These are phyloP conservation scores for Scrobipalpa atriplicella DNA, from an alignment of 2,888 invertebrate species.

Conservation along the genomic window DNA sequence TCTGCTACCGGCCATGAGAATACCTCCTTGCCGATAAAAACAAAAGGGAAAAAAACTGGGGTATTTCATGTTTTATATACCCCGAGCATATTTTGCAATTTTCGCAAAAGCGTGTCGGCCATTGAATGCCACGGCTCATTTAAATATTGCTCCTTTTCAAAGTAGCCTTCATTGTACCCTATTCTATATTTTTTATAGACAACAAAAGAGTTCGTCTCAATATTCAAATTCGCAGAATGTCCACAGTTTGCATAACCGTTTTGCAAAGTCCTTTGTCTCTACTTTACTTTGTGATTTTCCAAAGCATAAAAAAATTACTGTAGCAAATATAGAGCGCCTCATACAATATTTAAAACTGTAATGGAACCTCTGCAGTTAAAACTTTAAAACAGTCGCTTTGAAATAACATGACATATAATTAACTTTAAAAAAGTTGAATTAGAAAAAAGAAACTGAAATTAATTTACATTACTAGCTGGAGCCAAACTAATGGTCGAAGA, in stretches of 20 bases:
- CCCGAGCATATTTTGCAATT: slow-evolving; percentile 47
- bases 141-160: slow-evolving; percentile 42
- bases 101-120: slow-evolving; percentile 48
- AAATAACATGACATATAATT: slow-evolving; percentile 46
- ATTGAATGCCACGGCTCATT: slow-evolving; percentile 37
- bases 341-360: background rate
- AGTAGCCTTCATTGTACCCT: slow-evolving; percentile 45
- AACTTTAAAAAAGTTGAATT: slow-evolving; percentile 53
- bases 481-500: slow-evolving; percentile 49
- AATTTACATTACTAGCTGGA: slow-evolving; percentile 60
- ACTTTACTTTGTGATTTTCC: slow-evolving; percentile 20
- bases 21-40: background rate
- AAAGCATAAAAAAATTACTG: slow-evolving; percentile 19
- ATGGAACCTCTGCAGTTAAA: slow-evolving; percentile 12
- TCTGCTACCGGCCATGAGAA: background rate
- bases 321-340: background rate
- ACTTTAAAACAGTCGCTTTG: slow-evolving; percentile 28
- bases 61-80: slow-evolving; percentile 48
- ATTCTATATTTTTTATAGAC: slow-evolving; percentile 50
- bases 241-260: slow-evolving; percentile 64
- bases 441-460: slow-evolving; percentile 54
- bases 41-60: slow-evolving; percentile 52
- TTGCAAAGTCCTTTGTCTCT: slow-evolving; percentile 43
- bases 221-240: slow-evolving; percentile 70
- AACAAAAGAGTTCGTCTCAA: slow-evolving; percentile 61